phyloP scores from a whole-genome alignment of 2,797 vertebrate species.

The Iguana delicatissima region DNA sequence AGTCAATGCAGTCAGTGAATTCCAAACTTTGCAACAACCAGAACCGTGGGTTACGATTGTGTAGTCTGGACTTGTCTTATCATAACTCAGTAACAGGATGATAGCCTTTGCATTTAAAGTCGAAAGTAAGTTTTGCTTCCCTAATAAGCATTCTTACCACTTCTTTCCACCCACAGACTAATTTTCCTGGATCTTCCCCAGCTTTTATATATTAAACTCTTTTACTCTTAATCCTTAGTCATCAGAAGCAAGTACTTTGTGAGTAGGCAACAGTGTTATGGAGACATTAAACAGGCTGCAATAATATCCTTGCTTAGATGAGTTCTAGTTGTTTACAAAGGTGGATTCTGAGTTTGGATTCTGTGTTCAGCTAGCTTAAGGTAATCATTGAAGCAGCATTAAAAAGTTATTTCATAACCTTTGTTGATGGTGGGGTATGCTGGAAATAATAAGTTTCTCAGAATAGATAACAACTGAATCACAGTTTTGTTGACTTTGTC shows the following conservation, averaged over 20 bases:
- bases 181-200: not conserved
- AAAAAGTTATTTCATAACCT: not conserved
- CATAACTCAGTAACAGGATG: not conserved
- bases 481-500: not conserved
- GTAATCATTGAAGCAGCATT: not conserved
- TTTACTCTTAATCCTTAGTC: not conserved
- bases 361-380: not conserved
- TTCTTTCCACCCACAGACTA: not conserved
- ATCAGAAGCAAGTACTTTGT: not conserved
- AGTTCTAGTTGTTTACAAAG: not conserved
- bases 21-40: too few relatives aligned
- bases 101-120: not conserved
- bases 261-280: accelerated
- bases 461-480: not conserved
- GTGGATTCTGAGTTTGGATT: not conserved
- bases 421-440: not conserved
- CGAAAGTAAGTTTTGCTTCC: not conserved
- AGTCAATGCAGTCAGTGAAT: too few relatives aligned
- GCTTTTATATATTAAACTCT: not conserved
- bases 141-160: not conserved
- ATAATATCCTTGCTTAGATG: not conserved
- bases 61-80: not conserved
- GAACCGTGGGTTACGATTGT: too few relatives aligned
- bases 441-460: not conserved
- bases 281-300: not conserved